Base-by-base conservation (phyloP, 1,140 invertebrate genomes). In the Eubasilissa regina region DNA sequence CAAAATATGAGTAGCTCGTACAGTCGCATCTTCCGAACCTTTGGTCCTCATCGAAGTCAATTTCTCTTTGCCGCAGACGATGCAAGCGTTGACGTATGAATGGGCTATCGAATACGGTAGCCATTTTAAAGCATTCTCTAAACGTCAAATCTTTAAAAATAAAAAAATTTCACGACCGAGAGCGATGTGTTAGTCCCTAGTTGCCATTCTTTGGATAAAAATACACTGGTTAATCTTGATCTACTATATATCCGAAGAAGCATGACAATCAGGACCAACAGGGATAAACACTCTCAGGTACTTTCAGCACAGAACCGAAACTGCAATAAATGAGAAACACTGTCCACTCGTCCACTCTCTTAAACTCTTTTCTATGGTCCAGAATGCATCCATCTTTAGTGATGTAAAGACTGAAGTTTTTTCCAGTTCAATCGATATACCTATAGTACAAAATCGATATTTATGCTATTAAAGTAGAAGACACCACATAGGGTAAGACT, bases 1-100 rank as follows among this genome's bases (percentile, higher is more conserved):
- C 89, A 81, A 93, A 90, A 87, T 93, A 93, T 43, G 91, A 92
- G 85, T 93, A 93, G 77, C 92, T 93, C 8, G 91, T 92, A 83
- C 91, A 92, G 84, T 93, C 92, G 85, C 92, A 93, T 84, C 89
- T 87, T 21, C 90, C 91, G 84, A 92, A 91, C 83, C 89, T 88
- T 78, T 90, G 88, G 77, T 91, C 90, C 85, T 91, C 90, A 55
- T 91, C 90, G 75, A 90, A 90, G 78, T 90, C 87, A 83, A 90
- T 90, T 83, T 91, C 91, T 83, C 90, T 89, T 84, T 91, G 89
- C 82, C 90, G 86, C 55, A 91, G 84, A 80, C 91, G 89, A 85
- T 90, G 89, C 76, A 92, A 86, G 85, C 91, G 90, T 85, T 90
- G 90, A 83, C 91, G 88, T 81, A 92, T 88, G 83, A 90, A 91